Percentiles rank a stretch among this genome's conserved stretches.
These are phyloP conservation scores for Tupaia tana DNA, from an alignment of 2,113 vertebrate genomes.

Conservation along the genomic window DNA sequence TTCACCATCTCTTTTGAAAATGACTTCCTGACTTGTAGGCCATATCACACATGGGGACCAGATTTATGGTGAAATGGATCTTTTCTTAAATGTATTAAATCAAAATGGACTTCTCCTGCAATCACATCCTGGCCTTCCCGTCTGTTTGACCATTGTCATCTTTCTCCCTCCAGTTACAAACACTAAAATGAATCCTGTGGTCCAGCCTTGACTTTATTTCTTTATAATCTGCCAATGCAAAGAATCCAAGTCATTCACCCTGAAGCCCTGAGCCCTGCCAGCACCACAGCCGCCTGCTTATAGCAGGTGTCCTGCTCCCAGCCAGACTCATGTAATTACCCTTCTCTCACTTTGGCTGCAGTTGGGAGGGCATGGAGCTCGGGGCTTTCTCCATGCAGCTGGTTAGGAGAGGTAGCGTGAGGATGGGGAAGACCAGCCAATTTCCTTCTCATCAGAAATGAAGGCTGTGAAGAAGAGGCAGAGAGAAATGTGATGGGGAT, in stretches of 20 bases:
- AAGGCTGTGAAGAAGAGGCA: background rate
- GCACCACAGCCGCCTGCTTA: background rate
- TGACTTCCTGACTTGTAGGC: conserved; percentile 60
- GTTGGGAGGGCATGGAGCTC: background rate
- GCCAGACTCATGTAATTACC: background rate
- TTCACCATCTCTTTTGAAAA: conserved; percentile 53
- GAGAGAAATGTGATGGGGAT: background rate
- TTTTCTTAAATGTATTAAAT: conserved; percentile 63
- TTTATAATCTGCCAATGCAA: background rate
- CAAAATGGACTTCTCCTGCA: conserved; percentile 37
- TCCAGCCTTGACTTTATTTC: conserved; percentile 52
- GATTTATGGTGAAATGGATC: conserved; percentile 67
- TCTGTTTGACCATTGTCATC: background rate
- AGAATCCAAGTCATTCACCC: background rate
- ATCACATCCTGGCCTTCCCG: conserved; percentile 17
- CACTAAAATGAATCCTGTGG: background rate
- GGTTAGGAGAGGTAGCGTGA: background rate
- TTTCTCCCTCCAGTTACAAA: conserved; percentile 5
- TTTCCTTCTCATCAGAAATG: conserved; percentile 28
- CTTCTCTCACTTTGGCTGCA: background rate
- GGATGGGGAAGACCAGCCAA: background rate
- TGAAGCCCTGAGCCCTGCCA: background rate
- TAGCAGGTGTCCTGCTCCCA: conserved; percentile 43
- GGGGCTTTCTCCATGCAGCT: conserved; percentile 19
- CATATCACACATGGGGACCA: background rate